phyloP scores from a whole-genome alignment of 2,113 vertebrate species.

The Shinisaurus crocodilurus region DNA sequence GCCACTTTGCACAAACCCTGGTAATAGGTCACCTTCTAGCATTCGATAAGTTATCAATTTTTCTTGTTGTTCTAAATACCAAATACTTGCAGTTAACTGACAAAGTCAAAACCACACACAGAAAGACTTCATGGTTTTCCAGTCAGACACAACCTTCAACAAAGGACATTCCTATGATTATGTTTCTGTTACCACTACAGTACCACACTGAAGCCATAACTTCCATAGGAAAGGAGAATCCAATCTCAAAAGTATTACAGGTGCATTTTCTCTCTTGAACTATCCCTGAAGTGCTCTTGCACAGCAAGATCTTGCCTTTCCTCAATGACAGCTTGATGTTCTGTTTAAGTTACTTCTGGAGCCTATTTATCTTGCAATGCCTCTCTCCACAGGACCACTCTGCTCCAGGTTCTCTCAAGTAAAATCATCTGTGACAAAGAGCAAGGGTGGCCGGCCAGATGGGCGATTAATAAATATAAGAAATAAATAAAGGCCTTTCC shows the following conservation, averaged over 20 bases:
- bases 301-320: not conserved
- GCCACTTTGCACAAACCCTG: not conserved
- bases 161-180: not conserved
- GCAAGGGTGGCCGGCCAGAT: too few species aligned
- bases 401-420: not conserved
- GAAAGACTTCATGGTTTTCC: not conserved
- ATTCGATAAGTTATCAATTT: not conserved
- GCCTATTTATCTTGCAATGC: not conserved
- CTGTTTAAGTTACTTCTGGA: not conserved
- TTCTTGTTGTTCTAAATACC: not conserved
- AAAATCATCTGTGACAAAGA: not conserved
- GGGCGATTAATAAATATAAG: too few species aligned
- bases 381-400: not conserved
- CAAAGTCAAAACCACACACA: rapidly evolving
- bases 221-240: not conserved
- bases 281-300: not conserved
- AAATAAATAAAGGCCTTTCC: too few species aligned
- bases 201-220: not conserved
- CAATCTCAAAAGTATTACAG: not conserved
- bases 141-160: not conserved
- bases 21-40: not conserved
- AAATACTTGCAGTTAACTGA: not conserved
- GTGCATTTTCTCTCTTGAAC: not conserved
- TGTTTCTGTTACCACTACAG: not conserved
- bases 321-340: not conserved